Percentiles rank a stretch among this genome's conserved stretches.
Conservation (phyloP, 2,113 vertebrate species). For the Halichoeres trimaculatus region DNA sequence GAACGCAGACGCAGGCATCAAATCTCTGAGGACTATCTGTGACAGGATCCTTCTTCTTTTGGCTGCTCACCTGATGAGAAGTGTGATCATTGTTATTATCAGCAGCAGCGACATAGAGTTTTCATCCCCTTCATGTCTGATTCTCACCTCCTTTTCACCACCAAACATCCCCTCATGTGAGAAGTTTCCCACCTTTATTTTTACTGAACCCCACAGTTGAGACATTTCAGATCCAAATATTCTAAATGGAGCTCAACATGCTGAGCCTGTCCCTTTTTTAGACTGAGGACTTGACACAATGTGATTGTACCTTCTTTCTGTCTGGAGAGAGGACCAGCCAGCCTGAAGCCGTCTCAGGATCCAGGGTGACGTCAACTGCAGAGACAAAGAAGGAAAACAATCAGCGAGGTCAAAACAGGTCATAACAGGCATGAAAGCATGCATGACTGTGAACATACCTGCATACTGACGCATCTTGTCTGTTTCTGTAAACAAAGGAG, state of each 20-base stretch:
- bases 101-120: neutral
- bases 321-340: constrained; percentile 65
- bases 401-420: neutral
- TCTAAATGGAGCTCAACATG: too few species aligned
- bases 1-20: constrained; percentile 57
- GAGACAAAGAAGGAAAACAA: neutral
- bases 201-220: neutral
- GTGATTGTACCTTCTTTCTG: constrained; percentile 40
- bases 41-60: neutral
- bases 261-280: neutral
- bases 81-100: neutral
- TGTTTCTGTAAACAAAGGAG: constrained; percentile 35
- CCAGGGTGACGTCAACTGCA: constrained; percentile 63
- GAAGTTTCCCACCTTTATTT: neutral
- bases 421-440: neutral
- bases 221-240: neutral
- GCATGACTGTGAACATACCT: constrained; percentile 30
- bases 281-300: neutral
- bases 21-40: constrained; percentile 48
- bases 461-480: constrained; percentile 11
- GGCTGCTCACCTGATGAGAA: constrained; percentile 41
- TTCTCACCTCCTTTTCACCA: neutral
- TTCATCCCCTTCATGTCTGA: neutral
- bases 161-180: neutral
- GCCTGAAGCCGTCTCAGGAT: constrained; percentile 56